phyloP scores from a whole-genome alignment of 2,797 vertebrate genomes.

The Gastrophryne carolinensis region DNA sequence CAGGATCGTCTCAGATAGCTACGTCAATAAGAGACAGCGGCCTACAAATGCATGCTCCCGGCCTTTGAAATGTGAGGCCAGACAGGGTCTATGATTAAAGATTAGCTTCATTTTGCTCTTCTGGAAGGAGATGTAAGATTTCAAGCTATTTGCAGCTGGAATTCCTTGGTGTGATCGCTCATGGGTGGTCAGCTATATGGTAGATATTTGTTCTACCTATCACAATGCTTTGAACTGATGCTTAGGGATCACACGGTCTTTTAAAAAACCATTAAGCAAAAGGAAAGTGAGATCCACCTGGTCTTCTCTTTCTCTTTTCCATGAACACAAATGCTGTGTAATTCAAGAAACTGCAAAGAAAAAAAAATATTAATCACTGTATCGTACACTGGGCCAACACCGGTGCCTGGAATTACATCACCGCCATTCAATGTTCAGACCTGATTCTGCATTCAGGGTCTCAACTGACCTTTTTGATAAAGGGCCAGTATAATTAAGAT shows the following conservation, averaged over 20 bases:
- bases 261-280: slow-evolving; percentile 18
- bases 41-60: background rate
- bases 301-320: background rate
- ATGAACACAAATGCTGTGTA: background rate
- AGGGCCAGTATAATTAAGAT: slow-evolving; percentile 76
- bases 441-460: slow-evolving; percentile 31
- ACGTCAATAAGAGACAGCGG: slow-evolving; percentile 59
- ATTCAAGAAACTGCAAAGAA: background rate
- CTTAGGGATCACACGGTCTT: background rate
- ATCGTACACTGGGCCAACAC: background rate
- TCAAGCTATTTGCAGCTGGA: slow-evolving; percentile 4
- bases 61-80: slow-evolving; percentile 7
- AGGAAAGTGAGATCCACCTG: background rate
- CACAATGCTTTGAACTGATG: slow-evolving; percentile 42
- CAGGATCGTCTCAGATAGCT: slow-evolving; percentile 64
- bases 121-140: slow-evolving; percentile 13
- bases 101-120: slow-evolving; percentile 11
- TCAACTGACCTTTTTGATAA: slow-evolving; percentile 46
- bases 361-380: background rate
- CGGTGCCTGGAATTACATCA: slow-evolving; percentile 1
- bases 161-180: slow-evolving; percentile 4
- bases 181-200: slow-evolving; percentile 30
- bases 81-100: slow-evolving; percentile 2
- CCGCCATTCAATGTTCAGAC: slow-evolving; percentile 10
- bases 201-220: slow-evolving; percentile 34